Evolutionary conservation across 2,113 vertebrate genomes (phyloP), one percentile per base, ranked within the genome.

Genomic region (Corydoras sp.): DNA sequence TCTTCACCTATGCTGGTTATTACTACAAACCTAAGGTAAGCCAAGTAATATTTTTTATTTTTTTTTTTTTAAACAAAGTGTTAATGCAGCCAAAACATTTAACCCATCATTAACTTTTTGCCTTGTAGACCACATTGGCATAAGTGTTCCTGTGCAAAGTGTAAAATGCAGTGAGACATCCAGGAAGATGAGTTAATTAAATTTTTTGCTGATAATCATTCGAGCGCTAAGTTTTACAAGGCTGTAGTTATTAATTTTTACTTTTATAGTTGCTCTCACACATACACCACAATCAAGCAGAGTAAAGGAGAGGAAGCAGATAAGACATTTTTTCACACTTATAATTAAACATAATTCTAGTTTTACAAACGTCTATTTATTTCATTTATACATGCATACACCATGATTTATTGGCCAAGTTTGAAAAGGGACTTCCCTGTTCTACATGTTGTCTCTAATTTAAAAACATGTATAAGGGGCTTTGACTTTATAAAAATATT

Each of bases 351-450:
- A 65, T 68, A 58, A 70, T 70, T 69, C 50, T 43, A 74, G 48
- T 43, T 18, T 58, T 31, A 32, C 60, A 65, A 65, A n/a, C 43
- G 65, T 72, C 2, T 32, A n/a, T 43, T 15, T 10, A 32, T 18
- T 53, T 9, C 61, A 61, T 69, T 30, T 65, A 69, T 51, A 71
- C 48, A 56, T 32, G 68, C 53, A 62, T 13, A 70, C 58, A 70
- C 53, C 0, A 51, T 35, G 56, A 65, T 70, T 77, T 70, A 73
- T 60, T 66, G 29, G 29, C 30, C 30, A 18, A 68, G 18, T 49
- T n/a, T 58, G 69, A 70, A 75, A 55, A 32, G 69, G 73, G 65
- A 79, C 62, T 75, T 79, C 69, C 77, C 77, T 73, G 31, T 60
- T 35, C 24, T 63, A 31, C 35, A 10, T 65, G 69, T 64, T 56